Evolutionary conservation across 1,140 invertebrate species (phyloP), one percentile per base, ranked within the genome.

Genomic region (Orchesella cincta): DNA sequence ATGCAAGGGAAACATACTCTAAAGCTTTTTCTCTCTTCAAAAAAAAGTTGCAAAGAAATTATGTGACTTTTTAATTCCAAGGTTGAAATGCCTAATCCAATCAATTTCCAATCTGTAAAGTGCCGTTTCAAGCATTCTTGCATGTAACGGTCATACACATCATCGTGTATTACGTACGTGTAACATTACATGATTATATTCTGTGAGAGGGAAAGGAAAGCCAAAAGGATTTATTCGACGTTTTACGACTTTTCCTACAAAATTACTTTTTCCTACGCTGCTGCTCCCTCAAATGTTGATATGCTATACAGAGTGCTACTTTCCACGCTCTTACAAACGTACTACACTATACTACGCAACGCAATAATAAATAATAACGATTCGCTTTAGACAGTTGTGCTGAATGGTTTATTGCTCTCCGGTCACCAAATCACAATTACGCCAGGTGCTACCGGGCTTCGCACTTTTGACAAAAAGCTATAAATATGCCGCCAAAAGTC

Each of bases 341-440:
- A 46, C 8, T 12, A 20, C 39, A 46, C 8, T 46, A 20, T 12
- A 20, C 39, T 12, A 46, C 20, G 62, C 62, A 67, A 67, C 62
- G 23, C 20, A 67, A 33, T 33, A 67, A 67, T 31, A 31, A 67
- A 67, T 67, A 67, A 67, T 29, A 29, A 67, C 12, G 26, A 67
- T 67, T 67, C 62, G 62, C 33, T 67, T 29, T 23, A 67, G 62
- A 67, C 62, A 67, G 62, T 67, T 67, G 62, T 67, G 62, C 62
- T 67, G 62, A 67, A 67, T 67, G 62, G 62, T 67, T 67, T 67
- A 67, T 67, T 67, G 62, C 62, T 67, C 62, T 67, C 62, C 62
- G 62, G 62, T 67, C 62, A 67, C 62, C 62, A 67, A 67, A 67
- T 67, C 62, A 29, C 62, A 67, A 67, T 67, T 67, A 67, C 62